phyloP scores from a whole-genome alignment of 92 coral and sea anemone species.

The Epizoanthus scotinus region DNA sequence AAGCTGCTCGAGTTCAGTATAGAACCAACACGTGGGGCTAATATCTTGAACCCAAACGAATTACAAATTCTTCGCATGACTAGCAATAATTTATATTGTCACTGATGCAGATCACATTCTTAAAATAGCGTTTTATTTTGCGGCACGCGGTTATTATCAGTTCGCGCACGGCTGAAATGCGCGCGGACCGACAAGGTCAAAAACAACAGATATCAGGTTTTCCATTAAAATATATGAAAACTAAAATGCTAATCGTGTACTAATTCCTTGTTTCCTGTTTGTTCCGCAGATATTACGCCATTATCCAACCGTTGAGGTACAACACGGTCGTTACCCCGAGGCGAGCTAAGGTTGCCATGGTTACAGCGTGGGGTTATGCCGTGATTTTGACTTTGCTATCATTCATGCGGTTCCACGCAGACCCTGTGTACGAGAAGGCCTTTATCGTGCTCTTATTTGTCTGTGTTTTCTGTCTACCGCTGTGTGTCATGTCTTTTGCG shows the following conservation, averaged over 20 bases:
- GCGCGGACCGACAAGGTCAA: background rate
- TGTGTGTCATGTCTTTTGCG: conserved; percentile 72
- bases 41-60: conserved; percentile 37
- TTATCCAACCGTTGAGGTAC: conserved; percentile 71
- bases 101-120: conserved; percentile 18
- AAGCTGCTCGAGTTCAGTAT: background rate
- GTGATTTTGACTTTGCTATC: conserved; percentile 57
- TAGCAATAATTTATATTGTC: conserved; percentile 22
- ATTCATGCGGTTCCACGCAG: conserved; percentile 66
- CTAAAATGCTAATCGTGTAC: conserved; percentile 18
- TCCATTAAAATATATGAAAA: background rate
- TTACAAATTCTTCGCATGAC: conserved; percentile 40
- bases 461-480: conserved; percentile 69
- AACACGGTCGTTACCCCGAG: conserved; percentile 75
- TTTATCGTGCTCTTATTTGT: conserved; percentile 66
- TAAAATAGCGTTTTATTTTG: conserved; percentile 34
- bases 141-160: conserved; percentile 35
- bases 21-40: conserved; percentile 41
- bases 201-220: background rate
- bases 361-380: conserved; percentile 66
- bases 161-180: background rate
- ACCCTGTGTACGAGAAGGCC: conserved; percentile 43
- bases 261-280: conserved; percentile 37
- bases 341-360: conserved; percentile 73
- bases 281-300: conserved; percentile 65